Percentiles rank a stretch among this genome's conserved stretches.
Conservation (phyloP, 1,140 invertebrate species). For the Hyposmocoma kahamanoa region DNA sequence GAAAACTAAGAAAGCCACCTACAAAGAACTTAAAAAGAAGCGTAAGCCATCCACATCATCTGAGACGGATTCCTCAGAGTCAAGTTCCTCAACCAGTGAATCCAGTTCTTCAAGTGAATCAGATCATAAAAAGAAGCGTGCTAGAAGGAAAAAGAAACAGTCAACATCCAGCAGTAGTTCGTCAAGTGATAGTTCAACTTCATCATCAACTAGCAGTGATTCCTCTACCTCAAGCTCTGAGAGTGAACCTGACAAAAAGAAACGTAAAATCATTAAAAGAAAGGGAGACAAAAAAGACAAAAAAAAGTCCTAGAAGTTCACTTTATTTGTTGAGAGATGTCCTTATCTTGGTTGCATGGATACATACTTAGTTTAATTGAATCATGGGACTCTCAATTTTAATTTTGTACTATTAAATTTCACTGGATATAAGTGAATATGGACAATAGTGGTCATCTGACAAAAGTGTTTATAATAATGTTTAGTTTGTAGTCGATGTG, state of each 20-base stretch:
- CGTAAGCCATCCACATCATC: conserved; percentile 47
- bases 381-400: too few species aligned
- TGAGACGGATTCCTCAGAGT: conserved; percentile 42
- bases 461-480: too few species aligned
- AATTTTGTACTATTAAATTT: too few species aligned
- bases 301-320: conserved; percentile 22
- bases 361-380: too few species aligned
- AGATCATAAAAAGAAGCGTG: conserved; percentile 36
- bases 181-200: conserved; percentile 31
- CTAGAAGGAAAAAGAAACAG: conserved; percentile 33
- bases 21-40: conserved; percentile 29
- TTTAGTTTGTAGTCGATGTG: too few species aligned
- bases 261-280: conserved; percentile 27
- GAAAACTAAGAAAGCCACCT: conserved; percentile 11
- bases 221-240: conserved; percentile 26
- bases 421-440: too few species aligned
- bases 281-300: conserved; percentile 29
- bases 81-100: conserved; percentile 48
- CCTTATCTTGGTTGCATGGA: too few species aligned
- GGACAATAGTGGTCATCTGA: too few species aligned
- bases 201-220: conserved; percentile 18
- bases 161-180: conserved; percentile 49
- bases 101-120: conserved; percentile 50
- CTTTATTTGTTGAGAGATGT: too few species aligned
- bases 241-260: conserved; percentile 37